These are phyloP conservation scores for Zootoca vivipara DNA, from an alignment of 2,113 vertebrate genomes.

Conservation along the genomic window DNA sequence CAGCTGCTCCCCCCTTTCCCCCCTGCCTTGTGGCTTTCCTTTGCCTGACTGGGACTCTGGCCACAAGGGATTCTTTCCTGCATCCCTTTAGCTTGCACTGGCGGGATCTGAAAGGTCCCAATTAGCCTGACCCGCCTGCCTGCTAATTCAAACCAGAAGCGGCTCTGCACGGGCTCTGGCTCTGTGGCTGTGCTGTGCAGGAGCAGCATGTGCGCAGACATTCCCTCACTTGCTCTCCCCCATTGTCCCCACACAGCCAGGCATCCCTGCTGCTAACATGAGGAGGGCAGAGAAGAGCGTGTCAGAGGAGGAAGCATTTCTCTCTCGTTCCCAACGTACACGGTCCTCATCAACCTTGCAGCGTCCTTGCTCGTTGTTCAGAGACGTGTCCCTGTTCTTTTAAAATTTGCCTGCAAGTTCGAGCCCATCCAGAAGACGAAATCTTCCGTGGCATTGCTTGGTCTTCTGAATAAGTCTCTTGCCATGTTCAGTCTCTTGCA, in stretches of 20 bases:
- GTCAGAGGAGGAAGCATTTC: neutral
- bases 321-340: neutral
- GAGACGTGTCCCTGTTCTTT: neutral
- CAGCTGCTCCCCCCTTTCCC: constrained; percentile 9
- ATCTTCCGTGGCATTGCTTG: neutral
- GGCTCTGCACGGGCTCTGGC: neutral
- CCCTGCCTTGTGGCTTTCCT: constrained; percentile 17
- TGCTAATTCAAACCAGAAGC: constrained; percentile 60
- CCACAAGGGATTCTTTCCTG: constrained; percentile 25
- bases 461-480: neutral
- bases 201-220: constrained; percentile 29
- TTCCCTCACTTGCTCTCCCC: constrained; percentile 40
- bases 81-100: constrained; percentile 10
- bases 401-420: neutral
- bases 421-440: neutral
- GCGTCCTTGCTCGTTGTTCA: neutral
- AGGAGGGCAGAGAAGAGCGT: constrained; percentile 43
- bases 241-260: constrained; percentile 16
- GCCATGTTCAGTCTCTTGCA: neutral
- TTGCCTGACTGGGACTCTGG: neutral
- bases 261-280: constrained; percentile 31
- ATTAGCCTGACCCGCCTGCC: constrained; percentile 54
- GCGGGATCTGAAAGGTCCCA: constrained; percentile 45
- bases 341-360: neutral
- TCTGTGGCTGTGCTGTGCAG: constrained; percentile 14